Base-by-base conservation (phyloP, 2,113 vertebrate species). In the Ardeotis arabs region DNA sequence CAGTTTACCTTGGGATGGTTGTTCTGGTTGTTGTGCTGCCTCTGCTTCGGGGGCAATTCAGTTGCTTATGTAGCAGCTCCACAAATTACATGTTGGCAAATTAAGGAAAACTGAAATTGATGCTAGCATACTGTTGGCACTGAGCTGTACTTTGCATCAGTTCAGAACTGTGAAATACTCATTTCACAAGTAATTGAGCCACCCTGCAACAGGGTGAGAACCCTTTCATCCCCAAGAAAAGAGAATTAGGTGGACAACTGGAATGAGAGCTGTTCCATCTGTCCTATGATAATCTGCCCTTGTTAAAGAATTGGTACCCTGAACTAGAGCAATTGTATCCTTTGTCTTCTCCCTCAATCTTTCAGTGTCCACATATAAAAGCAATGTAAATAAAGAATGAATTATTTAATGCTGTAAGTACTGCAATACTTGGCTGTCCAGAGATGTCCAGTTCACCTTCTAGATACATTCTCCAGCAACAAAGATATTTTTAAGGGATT, bases 101-200 rank as follows among this genome's bases (percentile, higher is more conserved):
- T 35, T 16, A 89, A 86, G 76, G 50, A 78, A 74, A 74, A 35
- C 29, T 89, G 91, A 49, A 87, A 47, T 37, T 87, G 44, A 23
- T 77, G 56, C 37, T 86, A 47, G 56, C 1, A 4, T 37, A 19
- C 52, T 29, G 7, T 8, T 78, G 78, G 85, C 75, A 58, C 58
- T 29, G 58, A 85, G 64, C 37, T 92, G n/a, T 52, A 13, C 56
- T 76, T 95, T 93, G 76, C 86, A 55, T 92, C 93, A 94, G 56
- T 56, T 59, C 56, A 86, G 84, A 58, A 33, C 80, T 92, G 56
- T 87, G 89, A 94, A 95, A 96, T 70, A 59, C 23, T 41, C 7
- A 11, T 93, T 92, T 90, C 94, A 92, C 76, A 91, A 95, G 72
- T 13, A 47, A 37, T 52, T 81, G 60, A 92, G 52, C 47, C 56